These are phyloP conservation scores for Epinotia ramella DNA, from an alignment of 2,888 invertebrate species.

Conservation along the genomic window DNA sequence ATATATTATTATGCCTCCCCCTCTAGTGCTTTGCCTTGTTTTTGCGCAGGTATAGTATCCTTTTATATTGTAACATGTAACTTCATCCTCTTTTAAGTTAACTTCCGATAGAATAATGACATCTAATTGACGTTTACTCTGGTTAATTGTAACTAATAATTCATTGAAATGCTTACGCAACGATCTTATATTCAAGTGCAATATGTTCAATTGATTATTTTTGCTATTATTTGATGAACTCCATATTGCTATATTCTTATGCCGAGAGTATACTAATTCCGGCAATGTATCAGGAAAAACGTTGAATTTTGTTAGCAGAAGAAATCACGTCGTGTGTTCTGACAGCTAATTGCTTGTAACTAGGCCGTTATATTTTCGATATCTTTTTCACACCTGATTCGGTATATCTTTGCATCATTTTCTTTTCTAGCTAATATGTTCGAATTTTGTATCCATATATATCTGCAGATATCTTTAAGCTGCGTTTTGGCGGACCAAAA, in stretches of 20 bases:
- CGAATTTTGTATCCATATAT: too few relatives aligned
- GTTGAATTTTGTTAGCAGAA: background rate
- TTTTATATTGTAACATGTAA: slow-evolving; percentile 10
- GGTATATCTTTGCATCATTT: too few relatives aligned
- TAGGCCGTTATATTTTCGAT: too few relatives aligned
- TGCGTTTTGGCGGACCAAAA: too few relatives aligned
- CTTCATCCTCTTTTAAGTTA: slow-evolving; percentile 27
- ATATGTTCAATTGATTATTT: background rate
- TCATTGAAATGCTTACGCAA: slow-evolving; percentile 34
- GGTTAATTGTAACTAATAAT: slow-evolving; percentile 1
- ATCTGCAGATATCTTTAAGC: too few relatives aligned
- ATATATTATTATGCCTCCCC: slow-evolving; percentile 31
- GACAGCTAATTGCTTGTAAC: background rate
- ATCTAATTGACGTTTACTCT: background rate
- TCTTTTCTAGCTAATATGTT: too few relatives aligned
- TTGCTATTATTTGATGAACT: too few relatives aligned
- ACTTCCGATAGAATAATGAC: slow-evolving; percentile 36
- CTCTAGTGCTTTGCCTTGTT: slow-evolving; percentile 29
- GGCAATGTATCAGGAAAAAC: background rate
- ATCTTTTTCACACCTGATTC: too few relatives aligned
- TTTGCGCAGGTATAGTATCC: slow-evolving; percentile 14
- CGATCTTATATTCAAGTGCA: slow-evolving; percentile 41
- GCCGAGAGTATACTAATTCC: background rate
- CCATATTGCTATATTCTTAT: too few relatives aligned
- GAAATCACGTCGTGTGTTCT: slow-evolving; percentile 5